Evolutionary conservation across 2,888 invertebrate species (phyloP), one percentile per base, ranked within the genome.

Genomic region (Drosophila neutralis): DNA sequence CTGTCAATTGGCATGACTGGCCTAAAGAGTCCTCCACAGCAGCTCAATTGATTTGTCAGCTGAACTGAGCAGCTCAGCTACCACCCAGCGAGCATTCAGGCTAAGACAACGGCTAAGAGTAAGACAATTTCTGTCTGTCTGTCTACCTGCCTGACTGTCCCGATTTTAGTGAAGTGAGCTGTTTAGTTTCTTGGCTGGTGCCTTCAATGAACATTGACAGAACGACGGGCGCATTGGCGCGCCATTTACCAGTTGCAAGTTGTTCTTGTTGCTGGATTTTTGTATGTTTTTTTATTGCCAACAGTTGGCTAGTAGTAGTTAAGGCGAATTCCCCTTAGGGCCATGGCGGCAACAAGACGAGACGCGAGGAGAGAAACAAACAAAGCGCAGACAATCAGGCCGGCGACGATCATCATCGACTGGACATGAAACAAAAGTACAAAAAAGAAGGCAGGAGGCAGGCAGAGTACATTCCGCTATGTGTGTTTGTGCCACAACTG

Each of bases 191-290:
- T 51, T 59, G 56, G 56, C 60, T 62, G 48, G 21, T 73, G 74
- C 45, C 76, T 78, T 76, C 82, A 83, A 87, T 80, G 87, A 71
- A 63, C 80, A 85, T 82, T 84, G 87, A 85, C 87, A 80, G 87
- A 82, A 82, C 79, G 86, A 64, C 76, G 63, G 73, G 51, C 63
- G 57, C 68, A 73, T 58, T 45, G 64, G 48, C 56, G 63, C 71
- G 53, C 36, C 62, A 56, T 33, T 61, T 53, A 60, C 38, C 76
- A 73, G 67, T 42, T 24, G 53, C 33, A 35, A 35, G 27, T 7
- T 13, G 35, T 53, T 54, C 33, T 49, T 51, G 13, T n/a, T 67
- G n/a, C 40, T n/a, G n/a, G n/a, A 5, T 11, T 21, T 21, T 42
- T 24, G 45, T 45, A 45, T 31, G 3, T 35, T 2, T 52, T 21